These are phyloP conservation scores for Conchocele bisecta DNA, from an alignment of 2,888 invertebrate genomes.

Conservation along the genomic window DNA sequence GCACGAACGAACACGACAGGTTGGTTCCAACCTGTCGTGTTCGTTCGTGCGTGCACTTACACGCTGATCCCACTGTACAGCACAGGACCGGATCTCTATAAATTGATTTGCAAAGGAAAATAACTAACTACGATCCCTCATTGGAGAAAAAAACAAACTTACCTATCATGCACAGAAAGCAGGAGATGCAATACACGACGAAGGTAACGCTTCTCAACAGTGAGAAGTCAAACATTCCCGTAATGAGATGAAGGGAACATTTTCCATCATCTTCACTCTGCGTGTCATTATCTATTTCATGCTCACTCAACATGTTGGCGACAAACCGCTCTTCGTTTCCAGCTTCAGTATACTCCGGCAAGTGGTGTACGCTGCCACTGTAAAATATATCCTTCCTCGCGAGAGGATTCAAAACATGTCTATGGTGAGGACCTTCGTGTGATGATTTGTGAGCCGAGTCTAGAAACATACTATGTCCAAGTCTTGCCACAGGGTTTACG, in stretches of 20 bases:
- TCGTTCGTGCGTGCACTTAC: too few species aligned
- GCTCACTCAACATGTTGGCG: slow-evolving; percentile 42
- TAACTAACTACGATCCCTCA: too few species aligned
- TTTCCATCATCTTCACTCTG: neutral
- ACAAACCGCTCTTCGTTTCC: slow-evolving; percentile 56
- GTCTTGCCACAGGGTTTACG: slow-evolving; percentile 37
- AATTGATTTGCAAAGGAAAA: too few species aligned
- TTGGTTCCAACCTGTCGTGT: too few species aligned
- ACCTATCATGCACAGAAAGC: slow-evolving; percentile 80
- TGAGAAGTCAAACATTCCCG: slow-evolving; percentile 88
- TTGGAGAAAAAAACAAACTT: slow-evolving; percentile 37
- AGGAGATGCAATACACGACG: slow-evolving; percentile 76
- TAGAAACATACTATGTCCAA: slow-evolving; percentile 49
- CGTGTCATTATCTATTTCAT: neutral
- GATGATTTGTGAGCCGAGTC: slow-evolving; percentile 31
- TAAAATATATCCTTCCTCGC: slow-evolving; percentile 98
- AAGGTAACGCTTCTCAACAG: slow-evolving; percentile 94
- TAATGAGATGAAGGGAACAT: slow-evolving; percentile 21
- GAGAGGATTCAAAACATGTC: slow-evolving; percentile 85
- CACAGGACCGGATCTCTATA: too few species aligned
- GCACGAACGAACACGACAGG: too few species aligned
- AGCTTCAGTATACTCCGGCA: slow-evolving; percentile 81
- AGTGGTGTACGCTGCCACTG: slow-evolving; percentile 95
- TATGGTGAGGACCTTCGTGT: neutral
- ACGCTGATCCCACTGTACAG: too few species aligned